phyloP scores from a whole-genome alignment of 2,888 invertebrate genomes.

The Quadroppia sp. region DNA sequence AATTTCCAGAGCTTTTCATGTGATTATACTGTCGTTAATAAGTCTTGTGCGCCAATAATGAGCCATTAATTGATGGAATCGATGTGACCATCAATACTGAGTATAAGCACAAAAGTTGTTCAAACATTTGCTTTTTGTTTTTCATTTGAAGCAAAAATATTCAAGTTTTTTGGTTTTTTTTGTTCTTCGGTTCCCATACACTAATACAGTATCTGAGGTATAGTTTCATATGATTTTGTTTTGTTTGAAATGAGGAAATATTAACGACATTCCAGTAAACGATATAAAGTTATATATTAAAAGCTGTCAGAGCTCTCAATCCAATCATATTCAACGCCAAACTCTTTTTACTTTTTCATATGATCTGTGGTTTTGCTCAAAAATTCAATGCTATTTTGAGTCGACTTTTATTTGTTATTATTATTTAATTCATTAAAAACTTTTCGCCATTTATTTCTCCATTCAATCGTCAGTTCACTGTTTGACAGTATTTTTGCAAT shows the following conservation, averaged over 20 bases:
- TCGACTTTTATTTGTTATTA: background rate
- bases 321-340: conserved; percentile 8
- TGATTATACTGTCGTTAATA: conserved; percentile 29
- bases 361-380: background rate
- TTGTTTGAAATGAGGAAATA: conserved; percentile 28
- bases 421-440: background rate
- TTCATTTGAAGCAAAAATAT: background rate
- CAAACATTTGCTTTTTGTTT: background rate
- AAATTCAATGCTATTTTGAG: conserved; percentile 18
- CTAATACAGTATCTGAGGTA: background rate
- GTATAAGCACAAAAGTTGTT: background rate
- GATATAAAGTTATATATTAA: conserved; percentile 5
- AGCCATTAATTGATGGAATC: conserved; percentile 34
- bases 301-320: background rate
- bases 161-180: background rate
- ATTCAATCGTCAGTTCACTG: background rate
- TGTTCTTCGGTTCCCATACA: conserved; percentile 6
- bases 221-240: background rate
- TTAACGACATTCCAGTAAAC: conserved; percentile 2
- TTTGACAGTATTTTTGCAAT: background rate
- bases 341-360: background rate
- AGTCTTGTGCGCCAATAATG: conserved; percentile 25
- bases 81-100: conserved; percentile 30
- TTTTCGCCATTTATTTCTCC: background rate
- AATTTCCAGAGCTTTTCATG: conserved; percentile 7